A percentile compares a stretch with the other conserved stretches of the same genome.
These are phyloP conservation scores for Zaprionus africanus DNA, from an alignment of 1,140 invertebrate genomes.

Conservation along the genomic window DNA sequence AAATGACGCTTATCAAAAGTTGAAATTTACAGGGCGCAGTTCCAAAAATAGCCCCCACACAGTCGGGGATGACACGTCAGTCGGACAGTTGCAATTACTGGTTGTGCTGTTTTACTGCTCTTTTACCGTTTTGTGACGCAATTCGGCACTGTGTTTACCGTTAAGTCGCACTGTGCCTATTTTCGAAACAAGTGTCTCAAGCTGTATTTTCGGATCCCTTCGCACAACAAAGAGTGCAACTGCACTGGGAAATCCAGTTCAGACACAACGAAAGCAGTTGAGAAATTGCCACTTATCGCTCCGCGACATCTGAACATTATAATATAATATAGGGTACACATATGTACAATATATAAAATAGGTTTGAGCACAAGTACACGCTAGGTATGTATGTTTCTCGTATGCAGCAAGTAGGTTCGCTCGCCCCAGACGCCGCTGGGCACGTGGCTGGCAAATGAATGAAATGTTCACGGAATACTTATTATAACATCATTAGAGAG, in stretches of 20 bases:
- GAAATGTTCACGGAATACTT: constrained; percentile 58
- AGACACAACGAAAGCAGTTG: constrained; percentile 32
- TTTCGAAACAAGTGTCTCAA: constrained; percentile 5
- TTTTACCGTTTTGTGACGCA: constrained; percentile 42
- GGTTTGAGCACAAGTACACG: not conserved
- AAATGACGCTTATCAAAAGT: constrained; percentile 36
- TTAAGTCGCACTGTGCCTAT: constrained; percentile 19
- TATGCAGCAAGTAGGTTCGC: constrained; percentile 6
- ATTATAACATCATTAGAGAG: constrained; percentile 70
- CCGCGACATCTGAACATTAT: constrained; percentile 63
- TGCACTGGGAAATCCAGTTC: constrained; percentile 39
- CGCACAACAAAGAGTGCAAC: not conserved
- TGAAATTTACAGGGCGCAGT: constrained; percentile 21
- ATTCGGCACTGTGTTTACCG: constrained; percentile 25
- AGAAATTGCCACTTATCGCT: constrained; percentile 44
- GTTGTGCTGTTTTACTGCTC: not conserved
- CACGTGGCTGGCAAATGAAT: constrained; percentile 72
- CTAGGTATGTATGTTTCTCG: not conserved
- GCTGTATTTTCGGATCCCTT: constrained; percentile 18
- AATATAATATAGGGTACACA: constrained; percentile 29
- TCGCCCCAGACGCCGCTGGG: constrained; percentile 46
- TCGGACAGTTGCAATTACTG: constrained; percentile 26
- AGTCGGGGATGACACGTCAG: constrained; percentile 21
- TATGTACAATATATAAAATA: not conserved
- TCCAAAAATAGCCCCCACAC: constrained; percentile 43